Base-by-base conservation (phyloP, 1,140 invertebrate genomes). In the Epicauta chinensis region DNA sequence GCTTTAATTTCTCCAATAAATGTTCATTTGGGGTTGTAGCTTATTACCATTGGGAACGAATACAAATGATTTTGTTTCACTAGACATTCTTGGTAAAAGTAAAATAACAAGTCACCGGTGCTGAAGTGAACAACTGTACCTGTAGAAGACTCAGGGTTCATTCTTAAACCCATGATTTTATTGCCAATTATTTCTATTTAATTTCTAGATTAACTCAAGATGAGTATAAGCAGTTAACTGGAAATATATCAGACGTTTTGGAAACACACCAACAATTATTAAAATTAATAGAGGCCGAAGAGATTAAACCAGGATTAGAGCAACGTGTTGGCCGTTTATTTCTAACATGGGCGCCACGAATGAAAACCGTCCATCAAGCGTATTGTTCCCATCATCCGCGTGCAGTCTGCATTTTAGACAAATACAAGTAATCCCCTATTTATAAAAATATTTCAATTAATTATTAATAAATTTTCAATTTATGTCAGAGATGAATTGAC, bases 291-390 rank as follows among this genome's bases (percentile, higher is more conserved):
- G 89, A 94, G 75, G 82, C 84, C 65, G 83, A 85, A 69, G 73
- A 78, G 36, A 75, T 76, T 23, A 81, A 84, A 67, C 76, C 79
- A 7, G 77, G 81, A 12, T 70, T 76, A 3, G 88, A 93, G 54
- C 89, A 93, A 67, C 79, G 89, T 66, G 84, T 98, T 48, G 96
- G 96, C 4, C 92, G 89, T 64, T 73, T 95, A 1, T 97, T 98
- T 67, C 71, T 99, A 34, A 84, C 83, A 38, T 81, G 86, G 69
- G 95, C 95, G 6, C 83, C 89, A 12, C 80, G 82, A 65, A 78
- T 98, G 43, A 95, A 96, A 72, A 73, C 79, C 53, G 81, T 94
- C 15, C 92, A 97, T 72, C 81, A 85, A 58, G 75, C 75, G 11
- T 99, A 98, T 69, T 97, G 94, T 74, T 79, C 81, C 51, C 50